Evolutionary conservation across 2,888 invertebrate species (phyloP).

Genomic region (Megastigmus dorsalis): DNA sequence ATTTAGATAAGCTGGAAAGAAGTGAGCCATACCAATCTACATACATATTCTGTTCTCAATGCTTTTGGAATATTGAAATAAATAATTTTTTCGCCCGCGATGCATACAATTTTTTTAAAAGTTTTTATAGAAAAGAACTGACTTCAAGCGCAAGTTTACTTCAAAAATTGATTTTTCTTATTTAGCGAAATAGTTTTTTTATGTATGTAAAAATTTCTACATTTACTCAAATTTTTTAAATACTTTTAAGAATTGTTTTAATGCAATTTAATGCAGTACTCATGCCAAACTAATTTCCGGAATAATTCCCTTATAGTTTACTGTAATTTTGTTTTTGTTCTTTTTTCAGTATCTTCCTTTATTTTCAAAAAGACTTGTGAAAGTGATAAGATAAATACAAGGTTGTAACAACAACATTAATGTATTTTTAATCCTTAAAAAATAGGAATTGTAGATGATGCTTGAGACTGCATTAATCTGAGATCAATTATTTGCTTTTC

Average conservation of each 20-base stretch:
- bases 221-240: conserved; percentile 25
- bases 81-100: no score
- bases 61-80: conserved; percentile 1
- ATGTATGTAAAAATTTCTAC: conserved; percentile 16
- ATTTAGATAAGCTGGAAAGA: not conserved
- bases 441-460: not conserved
- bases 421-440: not conserved
- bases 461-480: not conserved
- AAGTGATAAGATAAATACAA: conserved; percentile 4
- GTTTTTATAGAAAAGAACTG: conserved; percentile 49
- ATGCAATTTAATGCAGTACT: conserved; percentile 4
- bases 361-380: conserved; percentile 13
- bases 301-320: conserved; percentile 4
- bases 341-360: conserved; percentile 27
- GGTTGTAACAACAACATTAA: not conserved
- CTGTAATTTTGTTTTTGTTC: conserved; percentile 4
- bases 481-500: conserved; percentile 19
- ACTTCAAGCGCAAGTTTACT: conserved; percentile 38
- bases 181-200: conserved; percentile 23
- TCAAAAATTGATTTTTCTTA: conserved; percentile 11
- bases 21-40: no score
- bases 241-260: conserved; percentile 34
- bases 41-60: not conserved
- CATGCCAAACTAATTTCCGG: conserved; percentile 30
- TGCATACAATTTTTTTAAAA: not conserved